Base-by-base conservation (phyloP, 92 coral and sea anemone species). In the Epizoanthus illoricatus region DNA sequence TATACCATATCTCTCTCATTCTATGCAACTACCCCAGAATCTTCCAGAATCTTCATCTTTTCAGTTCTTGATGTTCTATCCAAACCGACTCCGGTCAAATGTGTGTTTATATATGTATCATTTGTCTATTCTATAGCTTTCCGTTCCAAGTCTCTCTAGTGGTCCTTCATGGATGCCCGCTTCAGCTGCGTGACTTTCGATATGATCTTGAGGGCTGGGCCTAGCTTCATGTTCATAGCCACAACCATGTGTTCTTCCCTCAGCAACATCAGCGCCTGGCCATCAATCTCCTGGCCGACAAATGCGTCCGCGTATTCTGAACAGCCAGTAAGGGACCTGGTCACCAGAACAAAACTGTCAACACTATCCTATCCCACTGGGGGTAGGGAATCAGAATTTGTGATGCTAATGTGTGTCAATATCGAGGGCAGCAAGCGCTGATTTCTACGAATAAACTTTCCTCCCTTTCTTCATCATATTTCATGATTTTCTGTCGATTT, bases 231-330 rank as follows among this genome's bases (percentile, higher is more conserved):
- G 70, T 96, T 92, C 90, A 96, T 85, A 1, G 98, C 98, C 21
- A 96, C 99, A 3, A 96, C 99, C 92, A 96, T 91, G 87, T 96
- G 99, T 74, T 96, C 99, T 56, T 96, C 99, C 45, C 90, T 87
- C 28, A 96, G 90, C n/a, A 96, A 71, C 99, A 96, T 96, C 87
- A 96, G 78, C 17, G 99, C 99, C 82, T 93, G 97, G 17, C 99
- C 99, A 85, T 96, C 99, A 61, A 96, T 96, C 87, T 96, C 99
- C 80, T 96, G 98, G 3, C 92, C 78, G 69, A 93, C 87, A 75
- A 96, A 96, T 33, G 94, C 86, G 67, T 96, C 99, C n/a, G 99
- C 99, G 74, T 96, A 92, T 75, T 96, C 99, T 28, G 93, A 88
- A 73, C 99, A 96, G 13, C 99, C 99, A 9, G 88, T 89, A 5